These are phyloP conservation scores for Piaya cayana DNA, from an alignment of 2,113 vertebrate genomes.

Conservation along the genomic window DNA sequence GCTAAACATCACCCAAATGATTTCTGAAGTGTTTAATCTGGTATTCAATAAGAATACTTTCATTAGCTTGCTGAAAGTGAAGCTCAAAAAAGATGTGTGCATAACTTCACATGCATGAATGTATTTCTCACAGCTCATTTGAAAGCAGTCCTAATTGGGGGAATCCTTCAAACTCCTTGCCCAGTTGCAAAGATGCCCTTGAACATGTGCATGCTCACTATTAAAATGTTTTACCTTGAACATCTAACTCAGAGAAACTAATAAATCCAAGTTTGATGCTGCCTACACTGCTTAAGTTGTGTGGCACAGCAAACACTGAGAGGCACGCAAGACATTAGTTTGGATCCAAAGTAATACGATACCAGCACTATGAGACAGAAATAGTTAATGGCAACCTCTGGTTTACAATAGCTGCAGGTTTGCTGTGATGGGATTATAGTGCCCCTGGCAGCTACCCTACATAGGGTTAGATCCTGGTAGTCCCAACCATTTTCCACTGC, in stretches of 20 bases:
- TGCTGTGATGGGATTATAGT: neutral
- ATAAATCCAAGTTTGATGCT: neutral
- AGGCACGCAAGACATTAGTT: neutral
- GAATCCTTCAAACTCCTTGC: neutral
- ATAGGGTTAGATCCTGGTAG: neutral
- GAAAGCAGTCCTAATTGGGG: neutral
- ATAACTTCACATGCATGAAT: neutral
- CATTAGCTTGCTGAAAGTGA: neutral
- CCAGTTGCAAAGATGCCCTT: neutral
- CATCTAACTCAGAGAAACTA: neutral
- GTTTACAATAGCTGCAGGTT: neutral
- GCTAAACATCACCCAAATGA: neutral
- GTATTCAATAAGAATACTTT: neutral
- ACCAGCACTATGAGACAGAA: neutral
- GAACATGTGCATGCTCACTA: accelerated
- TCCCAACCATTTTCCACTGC: neutral
- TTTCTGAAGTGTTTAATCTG: neutral
- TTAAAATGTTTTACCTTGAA: neutral
- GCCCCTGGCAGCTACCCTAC: neutral
- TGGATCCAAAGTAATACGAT: neutral
- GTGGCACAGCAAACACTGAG: neutral
- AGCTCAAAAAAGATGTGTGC: neutral
- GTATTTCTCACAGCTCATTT: neutral
- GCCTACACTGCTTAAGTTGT: neutral
- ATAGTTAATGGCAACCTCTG: neutral